Evolutionary conservation across 1,140 invertebrate species (phyloP), one percentile per base, ranked within the genome.

Genomic region (Drosophila mojavensis): DNA sequence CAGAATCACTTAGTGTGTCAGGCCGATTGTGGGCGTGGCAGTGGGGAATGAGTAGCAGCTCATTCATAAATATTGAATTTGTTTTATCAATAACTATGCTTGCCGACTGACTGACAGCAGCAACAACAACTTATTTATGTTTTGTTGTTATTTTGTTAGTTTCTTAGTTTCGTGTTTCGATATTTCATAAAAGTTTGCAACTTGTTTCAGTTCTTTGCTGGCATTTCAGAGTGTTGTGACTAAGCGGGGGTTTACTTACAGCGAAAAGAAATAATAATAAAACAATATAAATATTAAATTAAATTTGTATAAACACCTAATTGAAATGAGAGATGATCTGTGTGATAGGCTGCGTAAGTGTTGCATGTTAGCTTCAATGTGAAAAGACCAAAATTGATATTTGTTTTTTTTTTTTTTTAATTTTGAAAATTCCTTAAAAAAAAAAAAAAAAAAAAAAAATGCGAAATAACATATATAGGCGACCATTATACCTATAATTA

Each of bases 51-150:
- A 9, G 43, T 17, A 26, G 6, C 43, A 47, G 1, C 73, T 88
- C 76, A 88, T 88, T 88, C 79, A 86, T 86, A 78, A 86, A 83
- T 78, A 53, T 69, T 17, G 53, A n/a, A 36, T 45, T 85, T 90
- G 90, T 91, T 91, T 91, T 91, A 89, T 91, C 90, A 91, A 91
- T 91, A 91, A 89, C 80, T 91, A 91, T 91, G 83, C 53, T 81
- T 28, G 47, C 54, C 60, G 58, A 62, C 58, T 81, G 47, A 51
- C 54, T 66, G 58, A 65, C 61, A 33, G 61, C 61, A 61, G 15
- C 68, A 78, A 43, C 60, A 68, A 39, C 11, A 75, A 50, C 36
- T 48, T 4, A 39, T 59, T 36, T n/a, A 47, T 33, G 54, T 47
- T 58, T 30, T 81, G 78, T 86, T 85, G 74, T 74, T 84, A 85